Evolutionary conservation across 2,113 vertebrate species (phyloP), one percentile per base, ranked within the genome.

Genomic region (Tauraco erythrolophus): DNA sequence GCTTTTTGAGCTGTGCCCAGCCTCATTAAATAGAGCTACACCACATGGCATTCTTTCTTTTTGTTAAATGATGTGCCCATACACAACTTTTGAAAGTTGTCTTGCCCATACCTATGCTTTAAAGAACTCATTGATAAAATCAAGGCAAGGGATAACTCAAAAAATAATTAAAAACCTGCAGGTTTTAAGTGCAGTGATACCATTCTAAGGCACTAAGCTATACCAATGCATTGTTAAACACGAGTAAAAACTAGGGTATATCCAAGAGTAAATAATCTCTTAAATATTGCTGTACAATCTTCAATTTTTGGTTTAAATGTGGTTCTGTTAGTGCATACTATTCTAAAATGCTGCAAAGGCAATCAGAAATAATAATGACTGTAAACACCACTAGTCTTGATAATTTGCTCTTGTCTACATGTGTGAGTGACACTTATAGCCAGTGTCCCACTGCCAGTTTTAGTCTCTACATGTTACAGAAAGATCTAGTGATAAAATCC

Each of bases 311-410:
- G 75, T 95, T 94, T 91, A 91, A 95, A 83, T 15, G 8, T 60
- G 39, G 50, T 86, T 68, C 60, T 97, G 41, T 58, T 93, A 60
- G 43, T 82, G 84, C 78, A 64, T 51, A 86, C 45, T 51, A 58
- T 94, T 89, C 84, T 96, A 82, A 90, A 96, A 85, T 78, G 92
- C 76, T 61, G 11, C 19, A 82, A 61, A 89, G 25, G 41, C 56
- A 82, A 79, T 62, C 84, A 70, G 60, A 78, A 70, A 25, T 22
- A 14, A 39, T 72, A 84, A 94, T 89, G 46, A 48, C 62, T 68
- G 28, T 74, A 92, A 82, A 54, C 43, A 64, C 70, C 76, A 64
- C 84, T 90, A 96, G 60, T 58, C 60, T 39, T 65, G 77, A 65
- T 75, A 77, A 53, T 57, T 58, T 51, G 58, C 45, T 93, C 46